Evolutionary conservation across 1,140 invertebrate genomes (phyloP), one percentile per base, ranked within the genome.

Genomic region (Chironomus striatipennis): DNA sequence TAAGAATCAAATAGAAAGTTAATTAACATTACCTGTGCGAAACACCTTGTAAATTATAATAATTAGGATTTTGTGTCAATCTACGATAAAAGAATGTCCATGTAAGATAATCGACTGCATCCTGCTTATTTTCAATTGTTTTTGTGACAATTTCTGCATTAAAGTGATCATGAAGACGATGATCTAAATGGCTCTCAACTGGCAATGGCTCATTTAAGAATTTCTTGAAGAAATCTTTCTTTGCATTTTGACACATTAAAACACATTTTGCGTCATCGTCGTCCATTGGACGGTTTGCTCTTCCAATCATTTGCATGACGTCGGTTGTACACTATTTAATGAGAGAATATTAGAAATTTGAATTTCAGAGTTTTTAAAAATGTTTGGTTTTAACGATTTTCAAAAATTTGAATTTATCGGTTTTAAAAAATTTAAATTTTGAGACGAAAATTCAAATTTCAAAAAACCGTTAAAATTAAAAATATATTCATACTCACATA

Each of bases 91-190:
- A 84, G 85, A 99, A 98, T 0, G 97, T 99, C 98, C 98, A 99
- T 0, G 98, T 99, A 2, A 99, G 85, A 80, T 99, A 99, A 85
- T 99, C 98, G 0, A 99, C 97, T 0, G 97, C 97, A 83, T 99
- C 98, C 82, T 99, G 98, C 83, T 99, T 99, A 84, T 99, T 99
- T 83, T 99, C 98, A 80, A 99, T 98, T 0, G 97, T 99, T 85
- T 99, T 98, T 0, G 98, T 99, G 0, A 99, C 97, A 74, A 99
- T 98, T 85, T 99, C 98, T 0, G 98, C 97, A 85, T 99, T 99
- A 82, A 99, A 98, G 84, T 99, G 98, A 86, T 99, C 98, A 83
- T 99, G 98, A 3, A 99, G 86, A 77, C 94, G 89, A 80, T 99
- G 97, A 85, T 99, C 97, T 77, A 98, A 84, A 84, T 98, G 96